Conservation (phyloP, 2,888 invertebrate species). For the Pheosia gnoma region DNA sequence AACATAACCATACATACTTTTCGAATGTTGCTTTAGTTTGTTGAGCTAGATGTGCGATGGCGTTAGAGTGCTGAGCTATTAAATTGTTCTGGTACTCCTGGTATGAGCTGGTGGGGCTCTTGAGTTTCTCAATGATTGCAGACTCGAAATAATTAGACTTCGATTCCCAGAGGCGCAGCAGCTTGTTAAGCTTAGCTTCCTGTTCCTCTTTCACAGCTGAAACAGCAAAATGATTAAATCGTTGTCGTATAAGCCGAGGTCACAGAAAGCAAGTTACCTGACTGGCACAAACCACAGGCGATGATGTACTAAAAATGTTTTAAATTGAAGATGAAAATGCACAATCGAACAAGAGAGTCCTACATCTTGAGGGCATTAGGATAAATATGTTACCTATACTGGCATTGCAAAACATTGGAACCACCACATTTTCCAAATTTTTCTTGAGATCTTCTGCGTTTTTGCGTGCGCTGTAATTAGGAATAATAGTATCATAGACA, state of each 20-base stretch:
- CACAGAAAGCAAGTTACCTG: constrained; percentile 79
- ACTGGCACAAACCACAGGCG: constrained; percentile 72
- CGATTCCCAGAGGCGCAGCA: constrained; percentile 98
- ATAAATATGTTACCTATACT: constrained; percentile 88
- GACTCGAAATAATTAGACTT: constrained; percentile 95
- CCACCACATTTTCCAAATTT: constrained; percentile 96
- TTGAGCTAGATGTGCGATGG: constrained; percentile 90
- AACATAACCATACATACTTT: constrained; percentile 72
- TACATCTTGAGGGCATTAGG: constrained; percentile 82
- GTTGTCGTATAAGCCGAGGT: constrained; percentile 64
- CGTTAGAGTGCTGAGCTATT: constrained; percentile 90
- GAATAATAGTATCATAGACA: constrained; percentile 83
- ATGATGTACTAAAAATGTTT: constrained; percentile 72
- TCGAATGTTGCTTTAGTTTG: constrained; percentile 94
- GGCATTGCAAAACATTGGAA: constrained; percentile 99
- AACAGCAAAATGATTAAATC: constrained; percentile 75
- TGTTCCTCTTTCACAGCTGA: constrained; percentile 93
- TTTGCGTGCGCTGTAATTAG: constrained; percentile 94
- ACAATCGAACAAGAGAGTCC: constrained; percentile 76
- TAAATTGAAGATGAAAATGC: constrained; percentile 72
- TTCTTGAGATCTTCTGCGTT: constrained; percentile 96
- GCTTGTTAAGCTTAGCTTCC: constrained; percentile 95
- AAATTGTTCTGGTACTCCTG: constrained; percentile 94
- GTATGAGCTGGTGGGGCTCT: constrained; percentile 94
- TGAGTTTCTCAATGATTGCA: constrained; percentile 92